These are phyloP conservation scores for Spisula solida DNA, from an alignment of 2,888 invertebrate genomes.

Conservation along the genomic window DNA sequence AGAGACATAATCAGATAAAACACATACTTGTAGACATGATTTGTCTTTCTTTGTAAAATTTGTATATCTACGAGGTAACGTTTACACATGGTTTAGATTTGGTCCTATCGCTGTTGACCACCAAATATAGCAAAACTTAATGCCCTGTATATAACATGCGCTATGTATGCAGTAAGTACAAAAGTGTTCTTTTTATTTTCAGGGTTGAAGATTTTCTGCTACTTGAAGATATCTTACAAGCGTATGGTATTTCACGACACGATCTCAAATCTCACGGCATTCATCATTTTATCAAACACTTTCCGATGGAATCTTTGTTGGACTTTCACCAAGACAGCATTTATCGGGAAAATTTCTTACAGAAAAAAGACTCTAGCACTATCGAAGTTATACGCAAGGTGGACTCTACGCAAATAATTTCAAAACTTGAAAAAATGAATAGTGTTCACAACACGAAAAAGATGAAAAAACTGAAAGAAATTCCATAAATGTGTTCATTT, in stretches of 20 bases:
- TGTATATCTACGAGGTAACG: too few species aligned
- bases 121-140: too few species aligned
- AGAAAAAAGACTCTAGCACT: conserved; percentile 43
- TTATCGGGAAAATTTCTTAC: conserved; percentile 43
- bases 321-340: conserved; percentile 59
- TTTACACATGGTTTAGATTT: too few species aligned
- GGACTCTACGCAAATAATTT: conserved; percentile 58
- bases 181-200: conserved; percentile 36
- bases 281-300: conserved; percentile 58
- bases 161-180: background rate
- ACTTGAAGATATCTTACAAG: conserved; percentile 55
- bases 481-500: conserved; percentile 20
- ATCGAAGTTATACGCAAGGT: conserved; percentile 61
- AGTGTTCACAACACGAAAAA: conserved; percentile 25
- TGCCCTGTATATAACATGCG: too few species aligned
- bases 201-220: conserved; percentile 67
- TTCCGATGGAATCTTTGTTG: conserved; percentile 42
- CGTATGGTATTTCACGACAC: conserved; percentile 46
- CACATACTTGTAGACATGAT: too few species aligned
- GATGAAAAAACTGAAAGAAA: conserved; percentile 19
- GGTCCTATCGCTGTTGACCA: too few species aligned
- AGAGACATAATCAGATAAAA: too few species aligned
- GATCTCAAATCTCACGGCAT: conserved; percentile 54
- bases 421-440: conserved; percentile 60
- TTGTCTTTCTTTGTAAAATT: too few species aligned